A percentile compares a stretch with the other conserved stretches of the same genome.
Evolutionary conservation across 2,888 invertebrate species (phyloP).

Genomic region (Gymnosoma rotundatum): DNA sequence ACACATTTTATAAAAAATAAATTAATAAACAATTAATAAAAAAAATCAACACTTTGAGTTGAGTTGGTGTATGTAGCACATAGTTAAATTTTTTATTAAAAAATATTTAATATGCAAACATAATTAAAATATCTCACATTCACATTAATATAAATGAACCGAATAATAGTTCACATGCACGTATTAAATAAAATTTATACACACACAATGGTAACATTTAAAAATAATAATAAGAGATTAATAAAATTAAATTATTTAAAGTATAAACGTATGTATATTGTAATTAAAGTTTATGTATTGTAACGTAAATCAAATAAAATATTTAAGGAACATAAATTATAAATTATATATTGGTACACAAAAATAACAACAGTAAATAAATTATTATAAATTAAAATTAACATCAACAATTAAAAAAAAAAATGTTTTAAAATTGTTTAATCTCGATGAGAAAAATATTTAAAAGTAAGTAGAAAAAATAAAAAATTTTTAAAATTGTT

Average conservation of each 20-base stretch:
- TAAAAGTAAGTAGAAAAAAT: no score
- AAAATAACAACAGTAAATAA: background rate
- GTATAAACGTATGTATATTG: background rate
- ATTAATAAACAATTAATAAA: background rate
- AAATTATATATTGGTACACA: conserved; percentile 26
- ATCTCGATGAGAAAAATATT: no score
- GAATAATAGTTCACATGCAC: background rate
- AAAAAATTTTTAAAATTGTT: background rate
- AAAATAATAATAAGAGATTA: background rate
- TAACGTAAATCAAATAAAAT: background rate
- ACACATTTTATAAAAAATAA: background rate
- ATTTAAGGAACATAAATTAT: background rate
- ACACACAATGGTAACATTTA: background rate
- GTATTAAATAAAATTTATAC: background rate
- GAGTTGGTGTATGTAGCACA: background rate
- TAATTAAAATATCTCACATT: background rate
- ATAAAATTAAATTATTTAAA: background rate
- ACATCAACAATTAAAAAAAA: background rate
- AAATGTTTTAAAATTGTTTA: background rate
- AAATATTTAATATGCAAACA: background rate
- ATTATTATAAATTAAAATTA: background rate
- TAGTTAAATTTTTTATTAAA: background rate
- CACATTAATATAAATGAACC: background rate
- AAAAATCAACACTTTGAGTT: background rate
- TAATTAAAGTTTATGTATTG: background rate